A percentile compares a stretch with the other conserved stretches of the same genome.
phyloP scores from a whole-genome alignment of 2,113 vertebrate species.

The Platysteira castanea region DNA sequence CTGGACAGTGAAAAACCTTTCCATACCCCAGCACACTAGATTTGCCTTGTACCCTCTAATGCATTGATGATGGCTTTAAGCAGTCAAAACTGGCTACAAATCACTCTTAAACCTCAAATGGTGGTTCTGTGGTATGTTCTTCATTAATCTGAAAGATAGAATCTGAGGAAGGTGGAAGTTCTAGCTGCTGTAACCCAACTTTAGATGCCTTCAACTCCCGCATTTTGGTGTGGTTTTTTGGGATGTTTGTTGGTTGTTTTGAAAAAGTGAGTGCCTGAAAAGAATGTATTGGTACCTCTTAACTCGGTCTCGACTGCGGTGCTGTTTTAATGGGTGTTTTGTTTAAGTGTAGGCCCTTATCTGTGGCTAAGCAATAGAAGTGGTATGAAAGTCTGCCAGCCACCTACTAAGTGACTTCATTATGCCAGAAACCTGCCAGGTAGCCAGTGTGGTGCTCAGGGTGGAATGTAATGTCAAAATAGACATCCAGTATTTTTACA shows the following conservation, averaged over 20 bases:
- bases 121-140: background rate
- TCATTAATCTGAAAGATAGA: background rate
- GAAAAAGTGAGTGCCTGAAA: background rate
- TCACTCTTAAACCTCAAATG: background rate
- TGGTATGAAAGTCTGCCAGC: background rate
- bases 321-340: background rate
- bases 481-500: background rate
- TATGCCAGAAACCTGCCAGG: background rate
- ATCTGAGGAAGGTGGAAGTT: background rate
- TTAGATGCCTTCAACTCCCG: background rate
- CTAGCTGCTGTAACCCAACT: background rate
- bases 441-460: background rate
- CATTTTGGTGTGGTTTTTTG: background rate
- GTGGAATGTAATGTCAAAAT: background rate
- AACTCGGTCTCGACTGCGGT: fast-evolving
- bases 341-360: background rate
- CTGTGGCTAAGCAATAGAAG: background rate
- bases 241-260: background rate
- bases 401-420: background rate
- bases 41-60: background rate
- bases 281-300: background rate
- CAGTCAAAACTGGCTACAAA: background rate
- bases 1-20: background rate
- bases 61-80: background rate
- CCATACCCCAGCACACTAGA: background rate